phyloP scores from a whole-genome alignment of 2,888 invertebrate species.

The Clunio marinus region DNA sequence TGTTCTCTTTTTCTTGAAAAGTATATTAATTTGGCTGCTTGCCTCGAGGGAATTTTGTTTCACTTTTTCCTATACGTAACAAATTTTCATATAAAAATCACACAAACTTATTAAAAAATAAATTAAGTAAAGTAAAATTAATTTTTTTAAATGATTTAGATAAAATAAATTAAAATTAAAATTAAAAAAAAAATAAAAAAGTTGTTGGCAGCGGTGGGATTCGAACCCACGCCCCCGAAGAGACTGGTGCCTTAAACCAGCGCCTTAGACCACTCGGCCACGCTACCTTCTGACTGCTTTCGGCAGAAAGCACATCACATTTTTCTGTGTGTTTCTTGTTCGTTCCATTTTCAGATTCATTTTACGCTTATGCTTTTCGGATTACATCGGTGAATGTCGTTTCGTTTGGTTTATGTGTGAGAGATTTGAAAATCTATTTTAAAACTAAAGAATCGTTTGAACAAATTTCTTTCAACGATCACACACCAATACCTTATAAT shows the following conservation, averaged over 20 bases:
- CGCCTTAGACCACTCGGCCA: constrained; percentile 54
- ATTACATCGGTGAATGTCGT: too few species aligned
- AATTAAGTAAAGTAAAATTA: background rate
- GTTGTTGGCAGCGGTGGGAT: constrained; percentile 52
- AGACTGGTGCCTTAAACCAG: constrained; percentile 54
- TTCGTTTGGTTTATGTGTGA: background rate
- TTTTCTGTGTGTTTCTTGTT: background rate
- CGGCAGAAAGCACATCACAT: background rate
- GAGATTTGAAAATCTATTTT: background rate
- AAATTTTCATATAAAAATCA: background rate
- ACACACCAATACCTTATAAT: background rate
- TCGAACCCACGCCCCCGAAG: constrained; percentile 53
- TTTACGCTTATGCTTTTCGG: too few species aligned
- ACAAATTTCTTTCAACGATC: background rate
- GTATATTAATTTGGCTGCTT: constrained; percentile 33
- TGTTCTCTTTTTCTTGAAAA: constrained; percentile 28
- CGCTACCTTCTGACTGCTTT: constrained; percentile 48
- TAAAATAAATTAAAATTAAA: background rate
- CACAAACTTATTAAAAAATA: background rate
- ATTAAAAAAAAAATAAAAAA: constrained; percentile 41
- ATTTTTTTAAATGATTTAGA: background rate
- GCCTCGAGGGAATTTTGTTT: constrained; percentile 16
- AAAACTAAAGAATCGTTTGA: background rate
- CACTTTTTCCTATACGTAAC: background rate
- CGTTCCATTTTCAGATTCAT: background rate